A percentile compares a stretch with the other conserved stretches of the same genome.
Conservation (phyloP, 2,113 vertebrate species). For the Sander vitreus region DNA sequence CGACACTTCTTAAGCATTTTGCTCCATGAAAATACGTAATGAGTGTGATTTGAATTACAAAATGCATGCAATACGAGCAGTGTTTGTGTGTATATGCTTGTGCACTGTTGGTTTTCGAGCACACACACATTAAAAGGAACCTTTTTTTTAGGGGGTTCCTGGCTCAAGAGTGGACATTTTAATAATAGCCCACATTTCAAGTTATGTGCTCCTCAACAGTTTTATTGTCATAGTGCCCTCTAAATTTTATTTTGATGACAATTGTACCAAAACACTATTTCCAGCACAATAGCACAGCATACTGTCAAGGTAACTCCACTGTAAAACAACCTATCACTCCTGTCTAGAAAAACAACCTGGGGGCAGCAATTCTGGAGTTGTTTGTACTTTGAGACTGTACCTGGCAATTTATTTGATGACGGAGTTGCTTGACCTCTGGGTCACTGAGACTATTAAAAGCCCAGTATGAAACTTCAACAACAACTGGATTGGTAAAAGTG, state of each 20-base stretch:
- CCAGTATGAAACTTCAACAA: conserved; percentile 27
- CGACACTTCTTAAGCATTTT: conserved; percentile 57
- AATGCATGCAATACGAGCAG: neutral
- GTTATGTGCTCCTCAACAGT: conserved; percentile 48
- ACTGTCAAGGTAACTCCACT: conserved; percentile 18
- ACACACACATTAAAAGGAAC: neutral
- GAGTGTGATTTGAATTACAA: conserved; percentile 45
- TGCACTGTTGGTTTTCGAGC: neutral
- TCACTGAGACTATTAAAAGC: conserved; percentile 35
- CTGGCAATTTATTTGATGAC: conserved; percentile 64
- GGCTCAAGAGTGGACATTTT: conserved; percentile 50
- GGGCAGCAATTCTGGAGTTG: conserved; percentile 42
- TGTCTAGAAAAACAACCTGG: conserved; percentile 16
- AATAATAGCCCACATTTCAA: conserved; percentile 53
- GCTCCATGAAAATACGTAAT: conserved; percentile 40
- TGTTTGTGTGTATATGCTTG: neutral
- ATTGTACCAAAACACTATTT: conserved; percentile 62
- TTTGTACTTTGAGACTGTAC: conserved; percentile 44
- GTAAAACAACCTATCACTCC: conserved; percentile 36
- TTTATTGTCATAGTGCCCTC: conserved; percentile 39
- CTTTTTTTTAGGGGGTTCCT: conserved; percentile 1
- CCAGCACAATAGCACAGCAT: conserved; percentile 54
- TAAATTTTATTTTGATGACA: conserved; percentile 60
- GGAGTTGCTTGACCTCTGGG: conserved; percentile 53
- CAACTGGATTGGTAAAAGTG: neutral